Evolutionary conservation across 2,888 invertebrate species (phyloP), one percentile per base, ranked within the genome.

Genomic region (Lordiphosa fenestrarum): DNA sequence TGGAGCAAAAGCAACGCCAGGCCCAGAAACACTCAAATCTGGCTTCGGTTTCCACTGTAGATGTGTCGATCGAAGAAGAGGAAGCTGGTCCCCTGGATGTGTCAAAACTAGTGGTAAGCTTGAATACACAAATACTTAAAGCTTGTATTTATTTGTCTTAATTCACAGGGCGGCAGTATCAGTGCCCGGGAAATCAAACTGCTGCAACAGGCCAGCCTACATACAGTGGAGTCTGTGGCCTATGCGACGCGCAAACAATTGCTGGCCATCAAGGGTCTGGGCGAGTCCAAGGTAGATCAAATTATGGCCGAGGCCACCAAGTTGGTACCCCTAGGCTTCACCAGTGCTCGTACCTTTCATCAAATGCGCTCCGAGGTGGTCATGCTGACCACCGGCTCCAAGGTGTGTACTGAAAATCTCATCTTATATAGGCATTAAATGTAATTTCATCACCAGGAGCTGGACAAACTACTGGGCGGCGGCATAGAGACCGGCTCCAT

Each of bases 401-500:
- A 95, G 30, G 30, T 30, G 1, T 9, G 30, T 7, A 1, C 7
- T 30, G 3, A 30, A 9, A 9, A 2, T 2, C 0, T 2, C 3
- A 9, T 9, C 7, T 30, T 9, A 9, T 1, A 1, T 25, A 6
- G 0, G 3, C 7, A 2, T 0, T 9, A 30, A 30, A 0, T 30
- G 9, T 30, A 2, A 3, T 3, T 9, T 9, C 3, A 3, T 30
- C 7, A 25, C 2, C 7, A 30, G 71, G 98, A 98, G 87, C 90
- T 98, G 36, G 98, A 99, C 88, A 94, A 97, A 85, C 91, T 98
- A 25, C 91, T 98, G 3, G 97, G 97, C 33, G 98, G 99, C 40
- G 99, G 99, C 3, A 94, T 99, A 71, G 99, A 99, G 90, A 99
- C 99, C 0, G 99, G 99, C 0, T 98, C 98, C 0, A 98, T 99